Conservation (phyloP, 2,113 vertebrate genomes). For the Corythornis madagascariensis region DNA sequence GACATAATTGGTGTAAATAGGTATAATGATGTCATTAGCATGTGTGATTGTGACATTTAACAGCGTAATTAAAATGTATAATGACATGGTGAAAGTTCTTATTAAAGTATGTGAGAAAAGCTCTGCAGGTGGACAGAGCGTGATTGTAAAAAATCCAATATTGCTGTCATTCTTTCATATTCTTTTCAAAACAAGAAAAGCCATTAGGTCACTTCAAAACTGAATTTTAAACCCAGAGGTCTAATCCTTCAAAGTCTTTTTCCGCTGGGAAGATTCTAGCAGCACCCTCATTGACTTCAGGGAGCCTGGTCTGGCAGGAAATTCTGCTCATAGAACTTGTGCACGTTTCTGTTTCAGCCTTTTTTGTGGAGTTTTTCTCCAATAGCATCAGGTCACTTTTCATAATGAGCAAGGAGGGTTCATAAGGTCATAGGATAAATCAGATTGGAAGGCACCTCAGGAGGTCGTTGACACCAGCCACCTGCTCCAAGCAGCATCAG, state of each 20-base stretch:
- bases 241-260: neutral
- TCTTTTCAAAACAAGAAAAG: slow-evolving; percentile 45
- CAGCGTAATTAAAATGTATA: slow-evolving; percentile 75
- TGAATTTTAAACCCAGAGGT: neutral
- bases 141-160: slow-evolving; percentile 54
- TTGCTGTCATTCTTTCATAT: slow-evolving; percentile 52
- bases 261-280: neutral
- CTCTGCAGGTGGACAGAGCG: slow-evolving; percentile 70
- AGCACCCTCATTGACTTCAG: neutral
- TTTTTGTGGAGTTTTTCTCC: neutral
- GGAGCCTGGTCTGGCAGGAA: neutral
- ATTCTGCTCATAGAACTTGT: accelerated
- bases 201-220: slow-evolving; percentile 28
- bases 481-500: neutral
- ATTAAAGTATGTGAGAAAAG: slow-evolving; percentile 56
- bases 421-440: neutral
- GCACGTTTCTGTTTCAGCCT: neutral
- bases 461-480: accelerated
- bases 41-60: slow-evolving; percentile 77
- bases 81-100: slow-evolving; percentile 73
- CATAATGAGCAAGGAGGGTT: neutral
- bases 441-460: neutral
- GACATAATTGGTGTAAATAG: slow-evolving; percentile 77
- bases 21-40: slow-evolving; percentile 77
- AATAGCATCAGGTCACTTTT: neutral